Conservation (phyloP, 92 coral and sea anemone species). For the Parazoanthus swiftii region DNA sequence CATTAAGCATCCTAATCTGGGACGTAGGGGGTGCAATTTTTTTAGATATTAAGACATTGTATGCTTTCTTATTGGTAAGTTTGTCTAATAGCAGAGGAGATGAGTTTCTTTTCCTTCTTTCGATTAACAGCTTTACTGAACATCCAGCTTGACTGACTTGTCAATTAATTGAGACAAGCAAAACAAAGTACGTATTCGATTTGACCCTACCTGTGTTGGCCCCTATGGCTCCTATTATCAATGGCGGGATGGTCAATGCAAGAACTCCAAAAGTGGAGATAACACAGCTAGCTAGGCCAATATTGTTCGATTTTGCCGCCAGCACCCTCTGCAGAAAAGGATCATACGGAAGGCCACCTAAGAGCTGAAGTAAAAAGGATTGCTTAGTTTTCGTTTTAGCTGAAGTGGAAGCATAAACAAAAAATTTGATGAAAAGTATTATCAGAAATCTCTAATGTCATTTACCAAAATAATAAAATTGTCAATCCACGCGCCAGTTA, state of each 20-base stretch:
- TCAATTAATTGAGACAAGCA: too few relatives aligned
- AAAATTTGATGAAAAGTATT: neutral
- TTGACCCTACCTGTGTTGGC: constrained; percentile 39
- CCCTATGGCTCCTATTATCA: constrained; percentile 48
- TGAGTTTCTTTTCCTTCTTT: too few relatives aligned
- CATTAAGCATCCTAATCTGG: too few relatives aligned
- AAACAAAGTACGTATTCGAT: too few relatives aligned
- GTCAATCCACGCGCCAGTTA: constrained; percentile 43
- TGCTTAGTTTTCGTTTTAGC: neutral
- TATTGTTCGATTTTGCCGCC: constrained; percentile 39
- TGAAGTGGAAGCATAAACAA: neutral
- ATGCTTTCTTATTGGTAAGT: too few relatives aligned
- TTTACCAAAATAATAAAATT: constrained; percentile 30
- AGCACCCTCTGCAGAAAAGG: constrained; percentile 46
- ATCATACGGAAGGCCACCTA: constrained; percentile 48
- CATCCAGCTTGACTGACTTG: too few relatives aligned
- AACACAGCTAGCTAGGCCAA: constrained; percentile 30
- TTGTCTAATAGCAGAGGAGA: too few relatives aligned
- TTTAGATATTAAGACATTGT: too few relatives aligned
- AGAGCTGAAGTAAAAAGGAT: neutral
- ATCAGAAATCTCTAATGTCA: neutral
- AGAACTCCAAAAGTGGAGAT: constrained; percentile 45
- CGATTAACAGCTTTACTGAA: too few relatives aligned
- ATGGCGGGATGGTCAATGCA: constrained; percentile 44
- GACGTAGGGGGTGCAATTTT: too few relatives aligned